These are phyloP conservation scores for Umimayanthus chanpuru DNA, from an alignment of 92 coral and sea anemone genomes.

Conservation along the genomic window DNA sequence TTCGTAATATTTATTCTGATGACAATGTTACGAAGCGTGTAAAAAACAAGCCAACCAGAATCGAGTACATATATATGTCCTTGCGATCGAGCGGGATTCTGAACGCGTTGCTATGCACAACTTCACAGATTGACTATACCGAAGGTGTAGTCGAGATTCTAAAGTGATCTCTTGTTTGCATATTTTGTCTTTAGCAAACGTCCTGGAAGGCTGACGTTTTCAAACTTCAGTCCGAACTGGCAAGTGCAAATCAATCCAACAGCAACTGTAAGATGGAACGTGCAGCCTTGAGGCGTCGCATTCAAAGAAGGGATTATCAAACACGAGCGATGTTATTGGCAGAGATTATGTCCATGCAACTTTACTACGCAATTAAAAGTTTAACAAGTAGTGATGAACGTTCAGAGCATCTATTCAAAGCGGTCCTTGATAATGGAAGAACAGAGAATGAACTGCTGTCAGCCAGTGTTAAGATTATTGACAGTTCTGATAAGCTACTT, in stretches of 20 bases:
- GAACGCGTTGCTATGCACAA: too few species aligned
- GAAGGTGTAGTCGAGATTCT: not conserved
- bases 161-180: not conserved
- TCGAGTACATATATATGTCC: too few species aligned
- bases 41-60: too few species aligned
- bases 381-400: conserved; percentile 42
- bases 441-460: not conserved
- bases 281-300: conserved; percentile 45
- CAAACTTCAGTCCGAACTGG: conserved; percentile 74
- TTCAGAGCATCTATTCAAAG: not conserved
- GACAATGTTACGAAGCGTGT: too few species aligned
- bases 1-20: too few species aligned
- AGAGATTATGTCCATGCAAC: conserved; percentile 89
- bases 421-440: not conserved
- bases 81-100: too few species aligned
- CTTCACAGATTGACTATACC: too few species aligned
- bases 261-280: conserved; percentile 57
- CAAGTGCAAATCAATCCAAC: conserved; percentile 62
- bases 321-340: conserved; percentile 71
- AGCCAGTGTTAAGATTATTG: conserved; percentile 66
- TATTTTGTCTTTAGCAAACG: conserved; percentile 49
- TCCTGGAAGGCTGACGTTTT: conserved; percentile 56
- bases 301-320: conserved; percentile 61
- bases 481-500: conserved; percentile 72
- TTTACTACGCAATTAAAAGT: conserved; percentile 73